Conservation (phyloP, 2,888 invertebrate genomes). For the Helleia helle region DNA sequence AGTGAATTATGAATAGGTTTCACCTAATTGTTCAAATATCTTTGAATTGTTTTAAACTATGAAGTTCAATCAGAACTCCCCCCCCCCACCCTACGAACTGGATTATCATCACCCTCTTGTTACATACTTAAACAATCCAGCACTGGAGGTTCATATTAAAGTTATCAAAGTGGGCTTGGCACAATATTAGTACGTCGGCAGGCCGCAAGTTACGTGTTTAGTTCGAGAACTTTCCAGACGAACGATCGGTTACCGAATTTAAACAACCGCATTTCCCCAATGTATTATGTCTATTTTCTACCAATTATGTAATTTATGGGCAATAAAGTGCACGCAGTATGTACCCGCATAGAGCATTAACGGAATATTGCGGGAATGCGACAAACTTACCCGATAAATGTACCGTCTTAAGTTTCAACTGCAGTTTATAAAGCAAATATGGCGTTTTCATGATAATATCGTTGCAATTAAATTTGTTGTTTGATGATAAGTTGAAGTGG, state of each 20-base stretch:
- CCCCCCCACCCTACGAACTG: slow-evolving; percentile 15
- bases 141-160: slow-evolving; percentile 19
- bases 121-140: slow-evolving; percentile 16
- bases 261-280: slow-evolving; percentile 22
- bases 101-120: slow-evolving; percentile 18
- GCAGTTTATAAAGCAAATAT: not conserved
- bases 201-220: slow-evolving; percentile 32
- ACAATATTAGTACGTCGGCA: slow-evolving; percentile 29
- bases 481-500: no score
- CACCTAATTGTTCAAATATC: no score
- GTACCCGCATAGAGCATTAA: not conserved
- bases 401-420: not conserved
- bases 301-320: slow-evolving; percentile 24
- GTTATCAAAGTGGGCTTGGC: slow-evolving; percentile 26
- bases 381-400: not conserved
- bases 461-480: no score
- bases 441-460: no score
- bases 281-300: slow-evolving; percentile 22
- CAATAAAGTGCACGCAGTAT: slow-evolving; percentile 15
- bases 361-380: slow-evolving; percentile 14
- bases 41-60: not conserved
- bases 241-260: slow-evolving; percentile 33
- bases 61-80: slow-evolving; percentile 17
- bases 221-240: slow-evolving; percentile 44
- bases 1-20: no score